A percentile compares a stretch with the other conserved stretches of the same genome.
Evolutionary conservation across 2,113 vertebrate species (phyloP).

Genomic region (Takifugu flavidus): DNA sequence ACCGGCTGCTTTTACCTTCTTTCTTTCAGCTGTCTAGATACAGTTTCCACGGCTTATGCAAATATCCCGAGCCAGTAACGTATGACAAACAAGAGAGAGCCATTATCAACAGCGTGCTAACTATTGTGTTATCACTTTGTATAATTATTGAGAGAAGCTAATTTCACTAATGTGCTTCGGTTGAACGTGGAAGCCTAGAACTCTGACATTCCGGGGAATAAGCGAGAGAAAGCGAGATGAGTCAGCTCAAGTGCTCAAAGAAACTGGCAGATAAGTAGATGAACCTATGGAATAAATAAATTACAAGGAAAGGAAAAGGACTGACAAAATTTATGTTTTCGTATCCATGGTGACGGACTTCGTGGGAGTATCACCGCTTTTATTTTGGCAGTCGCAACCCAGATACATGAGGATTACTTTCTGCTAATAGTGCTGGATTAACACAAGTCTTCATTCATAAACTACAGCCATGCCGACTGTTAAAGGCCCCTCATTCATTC

Average conservation of each 20-base stretch:
- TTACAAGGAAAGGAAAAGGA: slow-evolving; percentile 34
- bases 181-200: slow-evolving; percentile 41
- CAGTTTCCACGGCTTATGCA: slow-evolving; percentile 29
- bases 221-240: slow-evolving; percentile 49
- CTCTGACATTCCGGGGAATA: slow-evolving; percentile 30
- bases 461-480: slow-evolving; percentile 9
- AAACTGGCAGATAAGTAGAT: slow-evolving; percentile 25
- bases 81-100: slow-evolving; percentile 34
- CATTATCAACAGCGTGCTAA: slow-evolving; percentile 46
- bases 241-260: slow-evolving; percentile 31
- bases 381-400: slow-evolving; percentile 49
- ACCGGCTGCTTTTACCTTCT: slow-evolving; percentile 11
- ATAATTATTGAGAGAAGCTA: slow-evolving; percentile 56
- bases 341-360: slow-evolving; percentile 76
- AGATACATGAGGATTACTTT: slow-evolving; percentile 1
- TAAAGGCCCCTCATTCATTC: slow-evolving; percentile 35
- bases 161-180: slow-evolving; percentile 41
- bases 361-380: slow-evolving; percentile 64
- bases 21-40: slow-evolving; percentile 34
- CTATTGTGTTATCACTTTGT: slow-evolving; percentile 41
- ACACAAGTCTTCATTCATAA: slow-evolving; percentile 39
- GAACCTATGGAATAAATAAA: slow-evolving; percentile 37
- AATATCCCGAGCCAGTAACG: slow-evolving; percentile 29
- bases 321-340: slow-evolving; percentile 68
- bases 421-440: background rate